Evolutionary conservation across 2,113 vertebrate genomes (phyloP).

Genomic region (Alexandromys fortis): DNA sequence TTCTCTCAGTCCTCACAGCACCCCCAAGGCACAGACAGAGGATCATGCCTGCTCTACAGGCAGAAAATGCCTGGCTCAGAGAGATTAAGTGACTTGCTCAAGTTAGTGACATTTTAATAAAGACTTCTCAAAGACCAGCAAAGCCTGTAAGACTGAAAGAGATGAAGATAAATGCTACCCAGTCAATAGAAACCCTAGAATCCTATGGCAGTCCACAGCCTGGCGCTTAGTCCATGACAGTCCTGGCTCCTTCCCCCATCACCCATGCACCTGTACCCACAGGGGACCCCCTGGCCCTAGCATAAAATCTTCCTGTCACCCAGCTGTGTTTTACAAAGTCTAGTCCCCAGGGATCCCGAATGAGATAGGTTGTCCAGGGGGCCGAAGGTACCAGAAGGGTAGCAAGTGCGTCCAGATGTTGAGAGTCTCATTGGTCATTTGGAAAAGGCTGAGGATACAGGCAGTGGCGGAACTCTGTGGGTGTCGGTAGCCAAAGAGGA

Average conservation of each 20-base stretch:
- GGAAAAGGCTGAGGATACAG: constrained; percentile 95
- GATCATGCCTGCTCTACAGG: not conserved
- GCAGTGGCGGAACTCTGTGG: constrained; percentile 91
- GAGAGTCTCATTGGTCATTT: constrained; percentile 96
- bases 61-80: not conserved
- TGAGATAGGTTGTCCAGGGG: not conserved
- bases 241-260: accelerated
- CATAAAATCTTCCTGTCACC: not conserved
- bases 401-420: constrained; percentile 98
- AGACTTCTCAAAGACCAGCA: not conserved
- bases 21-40: accelerated
- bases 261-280: not conserved
- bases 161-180: not conserved
- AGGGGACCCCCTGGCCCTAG: not conserved
- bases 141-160: not conserved
- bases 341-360: not conserved
- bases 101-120: not conserved
- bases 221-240: not conserved
- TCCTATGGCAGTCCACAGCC: accelerated
- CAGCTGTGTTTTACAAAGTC: not conserved
- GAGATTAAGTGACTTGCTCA: not conserved
- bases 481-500: constrained; percentile 94
- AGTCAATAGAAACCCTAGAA: not conserved
- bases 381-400: constrained; percentile 90
- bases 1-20: not conserved